Base-by-base conservation (phyloP, 2,888 invertebrate species). In the Cheilosia soror region DNA sequence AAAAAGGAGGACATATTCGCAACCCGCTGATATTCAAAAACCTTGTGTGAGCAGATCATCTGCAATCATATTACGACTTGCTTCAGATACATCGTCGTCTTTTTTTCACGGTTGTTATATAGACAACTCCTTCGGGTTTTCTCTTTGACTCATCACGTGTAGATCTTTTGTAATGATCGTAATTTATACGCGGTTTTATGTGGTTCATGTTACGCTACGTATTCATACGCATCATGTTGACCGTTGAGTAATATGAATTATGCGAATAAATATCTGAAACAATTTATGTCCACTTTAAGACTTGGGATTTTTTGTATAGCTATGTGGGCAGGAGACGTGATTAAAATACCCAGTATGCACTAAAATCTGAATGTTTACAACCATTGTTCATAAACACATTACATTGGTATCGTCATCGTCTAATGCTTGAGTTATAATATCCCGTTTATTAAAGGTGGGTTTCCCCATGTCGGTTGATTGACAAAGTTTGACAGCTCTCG, bases 31-130 rank as follows among this genome's bases (percentile, higher is more conserved):
- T 86, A 87, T 88, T 87, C 87, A 81, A 77, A 79, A 86, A 88
- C 87, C 87, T 88, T 88, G 88, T 63, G 58, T 76, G 66, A 87
- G n/a, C n/a, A 85, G 85, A 87, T 87, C 88, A 88, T 87, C 87
- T 87, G 87, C 85, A 77, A 79, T 83, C 85, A 83, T 87, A 84
- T 71, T 42, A 73, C 37, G 37, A 51, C 42, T 5, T 5, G 15
- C 42, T n/a, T 71, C 71, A 58, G 47, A 33, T 15, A 9, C 47
- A 42, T 5, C 4, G n/a, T 6, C 15, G 13, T 15, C 15, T 15
- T 44, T 44, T 44, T 44, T 15, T 0, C 7, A 15, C 15, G 20
- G 63, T 9, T 33, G 33, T 9, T 33, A 9, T 33, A 11, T 37
- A 2, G 27, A 29, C 29, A 20, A 20, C 20, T 20, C 40, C 51